Evolutionary conservation across 2,888 invertebrate species (phyloP).

Genomic region (Buathra laborator): DNA sequence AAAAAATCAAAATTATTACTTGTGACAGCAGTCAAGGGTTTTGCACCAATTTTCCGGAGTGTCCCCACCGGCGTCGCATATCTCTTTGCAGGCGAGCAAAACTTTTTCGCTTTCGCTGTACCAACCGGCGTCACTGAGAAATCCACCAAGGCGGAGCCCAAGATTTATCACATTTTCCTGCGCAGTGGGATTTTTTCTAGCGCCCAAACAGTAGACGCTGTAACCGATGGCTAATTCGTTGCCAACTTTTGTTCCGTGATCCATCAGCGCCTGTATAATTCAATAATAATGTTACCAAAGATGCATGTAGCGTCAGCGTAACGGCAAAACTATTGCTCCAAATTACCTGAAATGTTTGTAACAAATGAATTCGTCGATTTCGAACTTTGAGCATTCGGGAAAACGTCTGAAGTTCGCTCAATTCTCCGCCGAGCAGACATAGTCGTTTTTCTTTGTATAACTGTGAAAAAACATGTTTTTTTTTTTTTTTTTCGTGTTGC

Average conservation of each 20-base stretch:
- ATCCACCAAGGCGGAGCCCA: conserved; percentile 87
- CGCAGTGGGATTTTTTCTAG: conserved; percentile 71
- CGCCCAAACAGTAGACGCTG: conserved; percentile 73
- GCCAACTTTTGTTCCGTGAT: conserved; percentile 88
- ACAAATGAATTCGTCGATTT: conserved; percentile 89
- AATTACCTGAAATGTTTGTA: conserved; percentile 90
- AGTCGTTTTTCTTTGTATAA: conserved; percentile 90
- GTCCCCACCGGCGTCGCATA: conserved; percentile 87
- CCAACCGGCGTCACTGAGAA: conserved; percentile 96
- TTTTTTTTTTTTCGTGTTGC: not conserved
- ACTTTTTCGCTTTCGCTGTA: conserved; percentile 92
- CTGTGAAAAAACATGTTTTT: conserved; percentile 86
- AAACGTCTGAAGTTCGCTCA: conserved; percentile 90
- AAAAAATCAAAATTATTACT: conserved; percentile 86
- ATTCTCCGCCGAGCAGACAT: conserved; percentile 89
- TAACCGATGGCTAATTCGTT: conserved; percentile 83
- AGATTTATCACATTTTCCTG: conserved; percentile 79
- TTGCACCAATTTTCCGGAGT: conserved; percentile 88
- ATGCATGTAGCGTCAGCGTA: too few species aligned
- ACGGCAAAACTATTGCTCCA: not conserved
- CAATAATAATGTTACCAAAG: too few species aligned
- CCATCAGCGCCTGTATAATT: conserved; percentile 87
- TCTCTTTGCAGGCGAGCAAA: conserved; percentile 89
- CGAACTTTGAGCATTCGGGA: conserved; percentile 90
- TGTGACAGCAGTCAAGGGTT: conserved; percentile 94